Base-by-base conservation (phyloP, 2,888 invertebrate genomes). In the Cheilosia scutellata region DNA sequence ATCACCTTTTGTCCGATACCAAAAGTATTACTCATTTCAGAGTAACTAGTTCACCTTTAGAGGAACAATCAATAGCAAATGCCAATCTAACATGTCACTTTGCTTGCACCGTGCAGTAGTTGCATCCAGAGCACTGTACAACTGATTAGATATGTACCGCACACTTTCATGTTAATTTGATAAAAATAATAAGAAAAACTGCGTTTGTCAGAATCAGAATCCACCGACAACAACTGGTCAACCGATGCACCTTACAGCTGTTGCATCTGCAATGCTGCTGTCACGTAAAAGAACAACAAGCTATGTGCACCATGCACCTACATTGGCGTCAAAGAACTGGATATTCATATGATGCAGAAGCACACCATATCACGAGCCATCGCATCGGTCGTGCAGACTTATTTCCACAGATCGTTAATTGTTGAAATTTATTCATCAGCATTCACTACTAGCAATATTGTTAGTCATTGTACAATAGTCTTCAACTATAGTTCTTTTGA, bases 361-460 rank as follows among this genome's bases (percentile, higher is more conserved):
- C 65, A 49, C 63, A 51, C 70, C 63, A 16, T 80, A 75, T 76
- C 84, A 80, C 84, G 84, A 84, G 47, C 70, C 65, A 80, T 84
- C 75, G 72, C 74, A n/a, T n/a, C n/a, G 65, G 71, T 51, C 31
- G 66, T 60, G 79, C 57, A 53, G 79, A 75, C 79, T 72, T 78
- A 79, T 78, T 75, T 84, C 84, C 84, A 80, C 75, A 75, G 80
- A 71, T 84, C 84, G 80, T 84, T 75, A 84, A 84, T 84, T 84
- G 37, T 11, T 37, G 3, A 37, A 37, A 4, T 0, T 37, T 37
- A 37, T 37, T 37, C 4, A 37, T 37, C 37, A 37, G 11, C 37
- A 37, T 37, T 37, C 1, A 1, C 37, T 37, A 37, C 11, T 11
- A 3, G 1, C 11, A 37, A 11, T 37, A 37, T 11, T 37, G 33